Percentiles rank a stretch among this genome's conserved stretches.
These are phyloP conservation scores for Mantis religiosa DNA, from an alignment of 2,888 invertebrate genomes.

Conservation along the genomic window DNA sequence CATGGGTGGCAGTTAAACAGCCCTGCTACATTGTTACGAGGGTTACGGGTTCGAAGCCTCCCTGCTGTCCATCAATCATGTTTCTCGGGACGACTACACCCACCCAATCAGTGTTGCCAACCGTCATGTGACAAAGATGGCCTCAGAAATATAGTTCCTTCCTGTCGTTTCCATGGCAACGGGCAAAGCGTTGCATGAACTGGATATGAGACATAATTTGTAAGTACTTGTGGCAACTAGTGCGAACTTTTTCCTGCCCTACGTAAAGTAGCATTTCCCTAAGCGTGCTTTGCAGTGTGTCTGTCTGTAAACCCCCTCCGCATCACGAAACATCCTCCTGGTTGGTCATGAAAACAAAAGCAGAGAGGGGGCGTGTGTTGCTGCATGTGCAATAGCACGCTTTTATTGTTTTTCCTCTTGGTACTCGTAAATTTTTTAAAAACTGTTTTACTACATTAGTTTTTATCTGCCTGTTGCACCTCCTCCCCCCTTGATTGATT, in stretches of 20 bases:
- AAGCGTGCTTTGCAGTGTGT: no score
- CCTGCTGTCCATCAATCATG: background rate
- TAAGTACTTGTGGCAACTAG: no score
- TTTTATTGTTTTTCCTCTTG: background rate
- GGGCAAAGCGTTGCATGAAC: no score
- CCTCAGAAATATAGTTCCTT: no score
- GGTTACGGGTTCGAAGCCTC: background rate
- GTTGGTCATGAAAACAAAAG: no score
- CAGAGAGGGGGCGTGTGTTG: background rate
- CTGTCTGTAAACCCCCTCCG: no score
- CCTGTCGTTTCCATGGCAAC: no score
- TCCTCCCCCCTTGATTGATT: slow-evolving; percentile 2
- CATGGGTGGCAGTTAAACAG: background rate
- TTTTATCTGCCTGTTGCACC: background rate
- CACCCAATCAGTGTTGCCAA: background rate
- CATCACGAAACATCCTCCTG: no score
- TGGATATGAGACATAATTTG: no score
- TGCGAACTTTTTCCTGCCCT: no score
- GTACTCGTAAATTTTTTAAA: background rate
- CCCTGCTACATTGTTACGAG: background rate
- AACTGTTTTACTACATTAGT: background rate
- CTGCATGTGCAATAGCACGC: background rate
- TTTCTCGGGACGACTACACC: background rate
- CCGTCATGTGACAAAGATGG: background rate
- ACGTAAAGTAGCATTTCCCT: no score